Conservation (phyloP, 2,797 vertebrate species). For the Thamnophis elegans region DNA sequence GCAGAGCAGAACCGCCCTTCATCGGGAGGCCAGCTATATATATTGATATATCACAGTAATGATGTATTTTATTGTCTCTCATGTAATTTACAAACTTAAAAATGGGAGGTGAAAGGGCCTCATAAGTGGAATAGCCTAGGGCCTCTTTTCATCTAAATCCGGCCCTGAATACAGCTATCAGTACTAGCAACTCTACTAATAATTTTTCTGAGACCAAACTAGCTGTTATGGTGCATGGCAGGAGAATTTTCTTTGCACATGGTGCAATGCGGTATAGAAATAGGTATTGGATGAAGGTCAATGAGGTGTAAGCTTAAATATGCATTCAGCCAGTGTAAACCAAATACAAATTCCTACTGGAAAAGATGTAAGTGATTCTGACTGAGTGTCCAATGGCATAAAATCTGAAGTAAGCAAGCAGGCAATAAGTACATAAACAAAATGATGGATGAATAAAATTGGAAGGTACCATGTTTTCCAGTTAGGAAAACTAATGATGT, state of each 20-base stretch:
- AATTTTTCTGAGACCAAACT: background rate
- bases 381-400: background rate
- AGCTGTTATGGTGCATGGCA: background rate
- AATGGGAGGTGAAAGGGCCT: no score
- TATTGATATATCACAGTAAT: no score
- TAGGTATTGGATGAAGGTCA: background rate
- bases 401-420: background rate
- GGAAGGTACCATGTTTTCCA: background rate
- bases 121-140: no score
- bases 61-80: no score
- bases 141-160: no score
- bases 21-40: no score
- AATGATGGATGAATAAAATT: background rate
- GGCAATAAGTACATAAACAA: background rate
- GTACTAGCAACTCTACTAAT: background rate
- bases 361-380: background rate
- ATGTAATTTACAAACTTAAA: no score
- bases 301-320: background rate
- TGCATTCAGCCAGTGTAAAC: background rate
- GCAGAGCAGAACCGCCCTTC: no score
- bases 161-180: no score
- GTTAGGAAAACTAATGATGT: background rate
- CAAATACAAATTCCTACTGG: background rate
- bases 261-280: no score
- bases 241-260: background rate